Conservation (phyloP, 2,888 invertebrate genomes). For the Cylindroiulus punctatus region DNA sequence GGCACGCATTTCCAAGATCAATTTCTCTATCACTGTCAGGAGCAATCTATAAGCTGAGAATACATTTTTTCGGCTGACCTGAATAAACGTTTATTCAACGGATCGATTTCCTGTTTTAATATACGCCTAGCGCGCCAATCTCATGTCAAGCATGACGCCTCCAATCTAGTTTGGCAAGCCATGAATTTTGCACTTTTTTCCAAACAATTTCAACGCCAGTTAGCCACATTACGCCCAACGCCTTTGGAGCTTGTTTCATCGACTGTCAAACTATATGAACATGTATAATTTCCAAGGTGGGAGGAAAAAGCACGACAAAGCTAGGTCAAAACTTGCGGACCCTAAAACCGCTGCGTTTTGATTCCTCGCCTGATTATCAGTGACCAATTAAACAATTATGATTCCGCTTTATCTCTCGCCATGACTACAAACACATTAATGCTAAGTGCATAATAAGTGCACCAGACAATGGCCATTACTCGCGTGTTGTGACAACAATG, state of each 20-base stretch:
- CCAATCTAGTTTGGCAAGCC: background rate
- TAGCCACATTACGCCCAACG: background rate
- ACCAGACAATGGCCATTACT: slow-evolving; percentile 18
- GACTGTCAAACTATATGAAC: background rate
- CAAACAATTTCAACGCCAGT: background rate
- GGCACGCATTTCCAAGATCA: background rate
- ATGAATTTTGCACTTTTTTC: background rate
- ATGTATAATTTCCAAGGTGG: background rate
- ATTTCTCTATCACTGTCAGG: background rate
- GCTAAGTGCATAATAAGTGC: slow-evolving; percentile 18
- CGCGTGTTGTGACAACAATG: slow-evolving; percentile 10
- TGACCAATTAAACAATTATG: slow-evolving; percentile 18
- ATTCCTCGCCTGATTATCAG: background rate
- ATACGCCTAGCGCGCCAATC: background rate
- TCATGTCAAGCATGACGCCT: background rate
- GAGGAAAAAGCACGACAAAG: background rate
- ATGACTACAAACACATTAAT: slow-evolving; percentile 1
- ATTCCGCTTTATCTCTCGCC: slow-evolving; percentile 1
- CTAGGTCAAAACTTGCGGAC: background rate
- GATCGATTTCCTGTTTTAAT: slow-evolving; percentile 18
- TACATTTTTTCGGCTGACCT: background rate
- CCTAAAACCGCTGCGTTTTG: background rate
- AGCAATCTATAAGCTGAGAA: background rate
- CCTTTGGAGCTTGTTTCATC: background rate
- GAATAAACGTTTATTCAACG: background rate